Conservation (phyloP, 1,140 invertebrate genomes). For the Drosophila orena region DNA sequence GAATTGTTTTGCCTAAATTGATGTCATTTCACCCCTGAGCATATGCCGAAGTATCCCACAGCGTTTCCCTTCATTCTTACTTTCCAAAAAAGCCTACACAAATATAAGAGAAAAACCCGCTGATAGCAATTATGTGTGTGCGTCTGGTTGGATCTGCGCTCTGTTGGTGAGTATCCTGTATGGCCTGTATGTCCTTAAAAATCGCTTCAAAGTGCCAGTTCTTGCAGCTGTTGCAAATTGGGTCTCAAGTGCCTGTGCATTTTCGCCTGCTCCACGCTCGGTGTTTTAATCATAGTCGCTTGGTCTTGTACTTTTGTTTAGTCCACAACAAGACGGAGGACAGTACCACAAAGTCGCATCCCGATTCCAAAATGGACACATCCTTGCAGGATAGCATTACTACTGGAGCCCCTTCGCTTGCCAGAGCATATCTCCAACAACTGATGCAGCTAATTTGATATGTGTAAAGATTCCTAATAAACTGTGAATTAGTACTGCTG, state of each 20-base stretch:
- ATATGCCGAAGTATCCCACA: conserved; percentile 14
- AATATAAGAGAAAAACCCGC: not conserved
- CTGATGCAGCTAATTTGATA: not conserved
- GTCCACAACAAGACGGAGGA: conserved; percentile 18
- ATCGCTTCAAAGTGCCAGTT: not conserved
- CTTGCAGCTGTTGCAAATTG: conserved; percentile 22
- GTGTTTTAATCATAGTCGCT: conserved; percentile 4
- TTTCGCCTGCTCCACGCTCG: not conserved
- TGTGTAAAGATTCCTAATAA: not conserved
- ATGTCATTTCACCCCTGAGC: conserved; percentile 41
- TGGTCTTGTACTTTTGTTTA: conserved; percentile 42
- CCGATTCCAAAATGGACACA: not conserved
- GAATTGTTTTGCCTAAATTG: conserved; percentile 45
- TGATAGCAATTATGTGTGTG: conserved; percentile 8
- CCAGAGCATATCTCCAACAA: not conserved
- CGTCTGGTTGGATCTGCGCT: not conserved
- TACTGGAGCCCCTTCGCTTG: too few relatives aligned
- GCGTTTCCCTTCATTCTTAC: conserved; percentile 27
- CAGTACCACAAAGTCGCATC: not conserved
- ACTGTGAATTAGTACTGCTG: too few relatives aligned
- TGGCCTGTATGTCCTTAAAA: too few relatives aligned
- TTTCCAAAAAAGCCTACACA: conserved; percentile 2
- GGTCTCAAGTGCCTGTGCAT: conserved; percentile 3
- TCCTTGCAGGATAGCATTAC: not conserved
- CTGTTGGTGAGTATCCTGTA: conserved; percentile 30